Evolutionary conservation across 2,888 invertebrate genomes (phyloP), one percentile per base, ranked within the genome.

Genomic region (Thumatha senex): DNA sequence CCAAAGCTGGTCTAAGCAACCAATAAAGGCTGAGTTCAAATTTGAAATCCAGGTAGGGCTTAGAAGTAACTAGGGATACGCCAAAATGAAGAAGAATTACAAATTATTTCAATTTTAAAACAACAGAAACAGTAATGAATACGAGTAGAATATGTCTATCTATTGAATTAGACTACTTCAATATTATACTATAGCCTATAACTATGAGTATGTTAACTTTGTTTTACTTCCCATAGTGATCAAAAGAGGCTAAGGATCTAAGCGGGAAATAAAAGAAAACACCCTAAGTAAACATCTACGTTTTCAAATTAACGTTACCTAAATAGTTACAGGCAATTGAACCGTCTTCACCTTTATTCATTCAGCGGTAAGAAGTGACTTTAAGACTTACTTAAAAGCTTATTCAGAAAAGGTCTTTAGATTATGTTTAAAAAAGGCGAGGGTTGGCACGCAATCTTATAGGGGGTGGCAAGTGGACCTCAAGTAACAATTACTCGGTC

Each of bases 401-500:
- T 18, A 7, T 41, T 78, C 78, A 80, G 80, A 80, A 80, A 80
- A 73, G 67, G 69, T 57, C 62, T 58, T 56, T 58, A 65, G 75
- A 80, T 81, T 84, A 81, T 80, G 73, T 78, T 77, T 76, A 82
- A 78, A 76, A 78, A 78, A 80, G 72, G 75, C 64, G 61, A 54
- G 58, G 58, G 64, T 67, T 59, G 57, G 76, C 89, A 89, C 89
- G 89, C 89, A 74, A 87, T 50, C 68, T 48, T 53, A 48, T 29
- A 45, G 53, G 46, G 72, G 72, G 74, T 67, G 76, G 76, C 74
- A 71, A 78, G 78, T 78, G 75, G 77, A 79, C 77, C 82, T 78
- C 78, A 82, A 80, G 85, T 88, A 89, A 90, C 89, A 90, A 90
- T 89, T 89, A 89, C 82, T 68, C 76, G 85, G 89, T 86, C 90